Conservation (phyloP, 2,113 vertebrate species). For the Illadopsis cleaveri region DNA sequence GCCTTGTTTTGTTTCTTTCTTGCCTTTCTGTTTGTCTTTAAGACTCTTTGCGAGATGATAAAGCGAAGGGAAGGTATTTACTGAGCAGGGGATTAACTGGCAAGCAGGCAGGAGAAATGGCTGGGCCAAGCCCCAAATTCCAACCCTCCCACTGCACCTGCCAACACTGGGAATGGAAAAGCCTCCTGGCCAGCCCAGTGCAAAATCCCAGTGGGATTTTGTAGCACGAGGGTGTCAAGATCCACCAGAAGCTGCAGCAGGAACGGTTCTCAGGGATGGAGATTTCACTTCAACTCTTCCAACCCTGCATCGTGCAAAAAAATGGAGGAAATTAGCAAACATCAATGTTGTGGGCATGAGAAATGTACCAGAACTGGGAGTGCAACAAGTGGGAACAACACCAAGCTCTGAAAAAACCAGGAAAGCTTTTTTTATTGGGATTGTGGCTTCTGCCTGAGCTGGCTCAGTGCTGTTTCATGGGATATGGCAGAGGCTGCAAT, state of each 20-base stretch:
- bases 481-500: accelerated
- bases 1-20: not conserved
- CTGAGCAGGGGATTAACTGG: conserved; percentile 20
- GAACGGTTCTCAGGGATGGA: not conserved
- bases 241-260: not conserved
- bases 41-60: not conserved
- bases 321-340: not conserved
- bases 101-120: not conserved
- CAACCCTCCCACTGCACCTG: not conserved
- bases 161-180: not conserved
- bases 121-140: conserved; percentile 24
- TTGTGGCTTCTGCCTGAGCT: not conserved
- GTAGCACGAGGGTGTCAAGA: not conserved
- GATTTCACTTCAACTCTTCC: not conserved
- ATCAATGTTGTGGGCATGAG: accelerated
- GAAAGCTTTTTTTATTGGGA: not conserved
- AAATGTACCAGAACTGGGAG: accelerated
- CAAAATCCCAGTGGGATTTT: not conserved
- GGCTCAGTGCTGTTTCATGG: accelerated
- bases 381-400: not conserved
- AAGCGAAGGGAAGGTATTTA: not conserved
- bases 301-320: not conserved
- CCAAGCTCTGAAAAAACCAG: not conserved
- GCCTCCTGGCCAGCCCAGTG: not conserved
- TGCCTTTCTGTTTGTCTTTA: conserved; percentile 14